phyloP scores from a whole-genome alignment of 2,113 vertebrate species.

The Sylvilagus bachmani region DNA sequence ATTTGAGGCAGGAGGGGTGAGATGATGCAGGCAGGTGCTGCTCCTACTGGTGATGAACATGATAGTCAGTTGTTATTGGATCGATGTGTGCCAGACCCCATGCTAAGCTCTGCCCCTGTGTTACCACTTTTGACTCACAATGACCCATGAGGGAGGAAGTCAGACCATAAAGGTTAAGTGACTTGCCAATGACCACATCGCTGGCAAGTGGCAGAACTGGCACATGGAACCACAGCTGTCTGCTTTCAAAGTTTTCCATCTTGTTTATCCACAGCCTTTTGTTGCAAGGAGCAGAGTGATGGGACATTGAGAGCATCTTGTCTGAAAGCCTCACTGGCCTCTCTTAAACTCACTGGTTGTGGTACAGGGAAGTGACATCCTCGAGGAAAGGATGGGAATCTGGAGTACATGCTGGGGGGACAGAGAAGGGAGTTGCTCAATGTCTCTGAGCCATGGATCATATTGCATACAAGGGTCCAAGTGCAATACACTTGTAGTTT shows the following conservation, averaged over 20 bases:
- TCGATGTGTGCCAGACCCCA: too few relatives aligned
- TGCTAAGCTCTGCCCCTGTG: neutral
- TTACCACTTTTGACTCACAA: neutral
- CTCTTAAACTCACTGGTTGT: neutral
- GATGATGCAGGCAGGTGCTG: too few relatives aligned
- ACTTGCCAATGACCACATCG: neutral
- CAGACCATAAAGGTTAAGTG: neutral
- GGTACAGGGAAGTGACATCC: neutral
- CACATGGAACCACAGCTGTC: neutral
- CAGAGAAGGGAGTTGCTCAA: neutral
- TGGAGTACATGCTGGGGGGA: neutral
- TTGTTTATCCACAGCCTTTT: neutral
- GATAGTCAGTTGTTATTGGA: neutral
- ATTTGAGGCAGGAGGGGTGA: neutral
- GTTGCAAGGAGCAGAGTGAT: fast-evolving
- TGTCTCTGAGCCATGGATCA: too few relatives aligned
- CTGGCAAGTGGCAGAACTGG: neutral
- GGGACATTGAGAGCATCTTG: neutral
- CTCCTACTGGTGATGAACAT: neutral
- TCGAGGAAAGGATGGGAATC: neutral
- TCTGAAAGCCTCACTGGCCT: neutral
- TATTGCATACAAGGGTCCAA: neutral
- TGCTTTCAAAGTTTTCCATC: neutral
- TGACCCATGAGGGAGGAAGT: neutral
- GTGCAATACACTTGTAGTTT: neutral